Conservation (phyloP, 2,888 invertebrate species). For the Dryobota labecula region DNA sequence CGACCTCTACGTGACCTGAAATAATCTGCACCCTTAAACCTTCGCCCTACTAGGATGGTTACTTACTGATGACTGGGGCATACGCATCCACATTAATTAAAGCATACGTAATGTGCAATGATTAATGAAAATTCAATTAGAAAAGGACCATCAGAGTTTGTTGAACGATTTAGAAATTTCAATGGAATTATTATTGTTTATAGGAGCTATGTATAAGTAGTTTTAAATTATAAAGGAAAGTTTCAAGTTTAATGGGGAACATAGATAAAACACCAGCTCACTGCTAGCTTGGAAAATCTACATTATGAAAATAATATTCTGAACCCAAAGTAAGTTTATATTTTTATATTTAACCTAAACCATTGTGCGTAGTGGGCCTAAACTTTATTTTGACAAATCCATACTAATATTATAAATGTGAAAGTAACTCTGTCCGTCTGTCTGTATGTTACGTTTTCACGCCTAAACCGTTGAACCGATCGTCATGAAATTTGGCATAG, state of each 20-base stretch:
- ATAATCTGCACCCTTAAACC: conserved; percentile 20
- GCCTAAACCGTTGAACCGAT: too few species aligned
- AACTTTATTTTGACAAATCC: too few species aligned
- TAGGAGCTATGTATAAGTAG: not conserved
- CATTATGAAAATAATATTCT: too few species aligned
- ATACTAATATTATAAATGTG: too few species aligned
- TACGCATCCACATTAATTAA: conserved; percentile 22
- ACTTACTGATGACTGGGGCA: conserved; percentile 19
- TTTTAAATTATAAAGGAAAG: not conserved
- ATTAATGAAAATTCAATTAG: conserved; percentile 16
- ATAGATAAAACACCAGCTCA: not conserved
- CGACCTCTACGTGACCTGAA: too few species aligned
- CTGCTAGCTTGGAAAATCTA: not conserved
- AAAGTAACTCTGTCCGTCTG: too few species aligned
- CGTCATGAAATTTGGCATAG: too few species aligned
- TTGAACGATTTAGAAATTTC: not conserved
- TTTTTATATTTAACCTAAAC: too few species aligned
- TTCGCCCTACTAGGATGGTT: conserved; percentile 10
- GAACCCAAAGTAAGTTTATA: too few species aligned
- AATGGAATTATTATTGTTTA: not conserved
- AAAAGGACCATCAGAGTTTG: not conserved
- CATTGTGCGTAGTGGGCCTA: too few species aligned
- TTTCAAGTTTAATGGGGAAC: not conserved
- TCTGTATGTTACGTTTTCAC: too few species aligned
- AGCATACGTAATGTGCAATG: conserved; percentile 26